These are phyloP conservation scores for Blera fallax DNA, from an alignment of 2,888 invertebrate species.

Conservation along the genomic window DNA sequence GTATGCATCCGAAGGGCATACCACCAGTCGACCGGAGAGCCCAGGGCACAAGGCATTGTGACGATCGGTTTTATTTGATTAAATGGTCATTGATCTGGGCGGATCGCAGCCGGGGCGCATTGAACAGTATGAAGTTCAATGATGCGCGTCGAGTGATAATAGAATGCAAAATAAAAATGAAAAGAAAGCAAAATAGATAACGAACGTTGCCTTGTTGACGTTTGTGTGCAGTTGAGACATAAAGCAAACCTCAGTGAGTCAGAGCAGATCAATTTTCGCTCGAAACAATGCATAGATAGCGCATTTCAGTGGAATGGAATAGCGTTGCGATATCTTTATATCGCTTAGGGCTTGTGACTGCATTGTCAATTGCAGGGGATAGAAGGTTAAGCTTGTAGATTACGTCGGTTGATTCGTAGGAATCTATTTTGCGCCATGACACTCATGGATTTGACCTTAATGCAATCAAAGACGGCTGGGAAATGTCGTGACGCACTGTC, in stretches of 20 bases:
- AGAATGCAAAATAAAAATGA: conserved; percentile 2
- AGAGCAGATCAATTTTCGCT: conserved; percentile 19
- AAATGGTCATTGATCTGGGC: conserved; percentile 64
- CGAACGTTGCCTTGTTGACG: conserved; percentile 32
- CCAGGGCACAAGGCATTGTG: conserved; percentile 15
- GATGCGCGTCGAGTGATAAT: conserved; percentile 55
- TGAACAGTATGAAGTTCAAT: conserved; percentile 62
- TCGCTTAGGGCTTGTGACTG: background rate
- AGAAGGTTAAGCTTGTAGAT: background rate
- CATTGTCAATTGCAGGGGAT: conserved; percentile 1
- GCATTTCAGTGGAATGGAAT: conserved; percentile 21
- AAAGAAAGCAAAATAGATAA: conserved; percentile 40
- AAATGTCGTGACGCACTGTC: no score
- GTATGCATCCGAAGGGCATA: conserved; percentile 15
- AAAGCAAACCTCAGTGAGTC: conserved; percentile 13
- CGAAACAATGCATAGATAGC: conserved; percentile 22
- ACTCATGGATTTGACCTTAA: background rate
- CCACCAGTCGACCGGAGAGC: background rate
- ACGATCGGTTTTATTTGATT: conserved; percentile 52
- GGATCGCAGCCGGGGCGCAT: conserved; percentile 3
- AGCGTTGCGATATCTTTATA: conserved; percentile 3
- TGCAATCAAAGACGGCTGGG: no score
- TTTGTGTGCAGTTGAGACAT: background rate
- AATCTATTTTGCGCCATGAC: background rate
- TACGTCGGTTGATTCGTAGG: background rate